Evolutionary conservation across 1,140 invertebrate genomes (phyloP), one percentile per base, ranked within the genome.

Genomic region (Vollenhovia emeryi): DNA sequence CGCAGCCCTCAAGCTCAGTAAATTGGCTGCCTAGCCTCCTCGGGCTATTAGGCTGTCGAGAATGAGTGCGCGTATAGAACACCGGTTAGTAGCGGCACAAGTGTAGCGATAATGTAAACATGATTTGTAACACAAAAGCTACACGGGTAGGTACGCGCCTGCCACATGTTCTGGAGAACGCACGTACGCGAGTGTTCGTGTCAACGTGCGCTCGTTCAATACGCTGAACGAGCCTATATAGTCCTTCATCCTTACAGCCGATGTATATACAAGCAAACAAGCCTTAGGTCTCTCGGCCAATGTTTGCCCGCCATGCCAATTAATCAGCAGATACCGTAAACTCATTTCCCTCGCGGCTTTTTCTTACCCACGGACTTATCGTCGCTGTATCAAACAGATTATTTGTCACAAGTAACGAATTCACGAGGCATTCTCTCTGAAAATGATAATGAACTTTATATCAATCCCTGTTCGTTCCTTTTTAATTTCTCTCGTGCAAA

Each of bases 121-220:
- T 92, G 93, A 95, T 94, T 95, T 94, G 93, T 92, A 94, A 94
- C 93, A 95, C 94, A 95, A 95, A 94, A 94, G 94, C 93, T 91
- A 93, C 91, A 90, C 83, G 86, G 79, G 89, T 87, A 89, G 89
- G 87, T 88, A 92, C 94, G 94, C 90, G 94, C 90, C 92, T 93
- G 93, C 94, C 94, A 95, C 94, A 95, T 95, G 94, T 94, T 93
- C 90, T 64, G 78, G 66, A 80, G 84, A 62, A 80, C 66, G 52
- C 60, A 80, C 62, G 57, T 71, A 76, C 79, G 64, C 48, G 76
- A 76, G 78, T 73, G 86, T 84, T 85, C 83, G 87, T 86, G 84
- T 91, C 90, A 75, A 71, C 55, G 86, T 88, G 85, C 84, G 87
- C 87, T 59, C 75, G 86, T 87, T 89, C 78, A 82, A 82, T 82